Percentiles rank a stretch among this genome's conserved stretches.
Evolutionary conservation across 1,140 invertebrate genomes (phyloP).

Genomic region (Formica exsecta): DNA sequence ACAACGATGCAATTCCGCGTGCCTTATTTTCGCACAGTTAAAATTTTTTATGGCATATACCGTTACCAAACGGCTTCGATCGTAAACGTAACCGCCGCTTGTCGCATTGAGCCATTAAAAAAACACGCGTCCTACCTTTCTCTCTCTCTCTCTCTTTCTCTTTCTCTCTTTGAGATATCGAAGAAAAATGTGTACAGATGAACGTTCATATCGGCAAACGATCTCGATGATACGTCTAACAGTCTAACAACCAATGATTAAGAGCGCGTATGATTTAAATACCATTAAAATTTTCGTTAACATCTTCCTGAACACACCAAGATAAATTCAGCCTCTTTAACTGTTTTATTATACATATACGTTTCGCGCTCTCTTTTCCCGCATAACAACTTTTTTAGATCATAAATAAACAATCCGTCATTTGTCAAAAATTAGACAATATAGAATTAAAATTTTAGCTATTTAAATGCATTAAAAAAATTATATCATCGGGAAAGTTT

Average conservation of each 20-base stretch:
- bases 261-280: constrained; percentile 24
- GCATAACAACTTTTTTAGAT: background rate
- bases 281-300: constrained; percentile 33
- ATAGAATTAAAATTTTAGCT: background rate
- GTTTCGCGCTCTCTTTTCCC: background rate
- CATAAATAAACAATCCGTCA: background rate
- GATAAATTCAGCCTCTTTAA: background rate
- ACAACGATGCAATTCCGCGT: constrained; percentile 32
- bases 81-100: constrained; percentile 10
- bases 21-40: constrained; percentile 29
- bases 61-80: constrained; percentile 54
- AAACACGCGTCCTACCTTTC: background rate
- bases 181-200: constrained; percentile 5
- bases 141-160: background rate
- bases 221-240: constrained; percentile 26
- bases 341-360: background rate
- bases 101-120: background rate
- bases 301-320: background rate
- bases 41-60: constrained; percentile 49
- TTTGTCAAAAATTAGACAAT: background rate
- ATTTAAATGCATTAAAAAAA: constrained; percentile 1
- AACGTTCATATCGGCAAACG: background rate
- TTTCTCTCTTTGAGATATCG: background rate
- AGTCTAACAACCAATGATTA: constrained; percentile 18
- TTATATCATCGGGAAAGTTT: background rate